phyloP scores from a whole-genome alignment of 2,888 invertebrate genomes.

The Calameuta filiformis region DNA sequence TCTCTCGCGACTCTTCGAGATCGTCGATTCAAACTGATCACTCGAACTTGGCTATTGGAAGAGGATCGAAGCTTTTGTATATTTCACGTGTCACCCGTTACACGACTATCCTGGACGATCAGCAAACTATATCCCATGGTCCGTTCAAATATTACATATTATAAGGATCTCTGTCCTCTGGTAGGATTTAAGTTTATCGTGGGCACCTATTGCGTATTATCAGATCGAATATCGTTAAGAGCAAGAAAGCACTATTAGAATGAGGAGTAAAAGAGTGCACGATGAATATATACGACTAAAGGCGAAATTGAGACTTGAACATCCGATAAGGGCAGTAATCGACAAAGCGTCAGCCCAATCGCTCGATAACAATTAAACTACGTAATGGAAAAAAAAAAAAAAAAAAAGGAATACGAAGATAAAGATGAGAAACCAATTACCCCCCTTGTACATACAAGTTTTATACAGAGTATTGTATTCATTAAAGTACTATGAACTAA shows the following conservation, averaged over 20 bases:
- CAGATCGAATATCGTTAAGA: constrained; percentile 17
- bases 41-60: neutral
- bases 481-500: constrained; percentile 45
- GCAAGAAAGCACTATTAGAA: neutral
- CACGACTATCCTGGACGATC: neutral
- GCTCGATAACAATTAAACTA: constrained; percentile 37
- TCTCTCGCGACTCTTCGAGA: too few species aligned
- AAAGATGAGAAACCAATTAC: constrained; percentile 52
- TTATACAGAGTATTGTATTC: constrained; percentile 65
- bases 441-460: constrained; percentile 65
- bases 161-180: constrained; percentile 48
- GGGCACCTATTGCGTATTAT: constrained; percentile 48
- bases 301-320: constrained; percentile 18
- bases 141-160: neutral
- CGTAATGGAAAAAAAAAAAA: constrained; percentile 4
- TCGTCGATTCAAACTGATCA: too few species aligned
- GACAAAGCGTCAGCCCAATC: constrained; percentile 34
- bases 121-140: neutral
- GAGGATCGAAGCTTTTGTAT: neutral
- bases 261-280: neutral
- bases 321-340: constrained; percentile 33
- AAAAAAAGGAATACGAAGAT: neutral
- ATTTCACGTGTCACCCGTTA: neutral
- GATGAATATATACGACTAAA: constrained; percentile 6
- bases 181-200: constrained; percentile 50